Base-by-base conservation (phyloP, 1,140 invertebrate genomes). In the Aphelinus certus region DNA sequence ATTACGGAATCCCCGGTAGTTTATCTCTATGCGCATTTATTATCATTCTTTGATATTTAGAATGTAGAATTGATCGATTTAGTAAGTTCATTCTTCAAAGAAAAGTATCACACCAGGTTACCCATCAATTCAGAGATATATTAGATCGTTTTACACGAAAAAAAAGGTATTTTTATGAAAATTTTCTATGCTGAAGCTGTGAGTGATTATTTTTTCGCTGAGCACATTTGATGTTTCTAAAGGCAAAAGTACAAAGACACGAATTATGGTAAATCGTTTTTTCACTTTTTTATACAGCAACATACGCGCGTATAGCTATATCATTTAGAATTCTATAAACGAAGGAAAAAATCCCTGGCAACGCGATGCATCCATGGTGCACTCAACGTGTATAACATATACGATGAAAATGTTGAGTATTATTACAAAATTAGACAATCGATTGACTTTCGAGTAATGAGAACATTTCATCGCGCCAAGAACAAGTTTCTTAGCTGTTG, bases 351-450 rank as follows among this genome's bases (percentile, higher is more conserved):
- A 70, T 64, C 43, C 67, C 55, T 70, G 67, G 62, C 47, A 53
- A 64, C 42, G 42, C 53, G 51, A 74, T 56, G 53, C 57, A 73
- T 67, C 51, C 65, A 62, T 51, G 61, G 7, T 57, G 26, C 42
- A 26, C 46, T 70, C 58, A 57, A 56, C 72, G 65, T 58, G 26
- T 71, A 51, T 47, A 70, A 70, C 46, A 66, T 53, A 68, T 51
- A 60, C 26, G 56, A 75, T 62, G 77, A 75, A 80, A 78, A 73
- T 62, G 80, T 83, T 77, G 76, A 81, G 77, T 82, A 83, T 80
- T 83, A 81, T 77, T 79, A 83, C 79, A 75, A 81, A 75, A 76
- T 77, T 79, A 81, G 79, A 79, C 79, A 79, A 83, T 83, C 77
- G 71, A 79, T 81, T 81, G 76, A 76, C 67, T 78, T 75, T 62